A percentile compares a stretch with the other conserved stretches of the same genome.
phyloP scores from a whole-genome alignment of 2,888 invertebrate species.

The Drosophila dives region DNA sequence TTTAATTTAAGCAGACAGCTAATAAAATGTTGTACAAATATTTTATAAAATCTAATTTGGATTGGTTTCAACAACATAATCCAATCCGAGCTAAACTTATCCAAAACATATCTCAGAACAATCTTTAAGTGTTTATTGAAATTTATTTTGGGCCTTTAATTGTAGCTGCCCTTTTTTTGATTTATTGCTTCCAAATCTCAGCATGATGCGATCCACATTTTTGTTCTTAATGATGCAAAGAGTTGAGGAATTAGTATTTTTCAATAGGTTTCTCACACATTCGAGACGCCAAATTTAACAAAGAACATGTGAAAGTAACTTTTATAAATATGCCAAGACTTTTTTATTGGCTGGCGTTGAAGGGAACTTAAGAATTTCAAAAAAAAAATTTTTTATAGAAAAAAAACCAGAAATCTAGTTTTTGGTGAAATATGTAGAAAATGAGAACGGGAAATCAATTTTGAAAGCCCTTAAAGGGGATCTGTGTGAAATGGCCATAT shows the following conservation, averaged over 20 bases:
- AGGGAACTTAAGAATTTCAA: not conserved
- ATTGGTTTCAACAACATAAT: not conserved
- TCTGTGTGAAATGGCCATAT: not conserved
- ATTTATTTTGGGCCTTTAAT: not conserved
- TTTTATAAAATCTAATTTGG: not conserved
- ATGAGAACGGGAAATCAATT: not conserved
- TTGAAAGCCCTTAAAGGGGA: not conserved
- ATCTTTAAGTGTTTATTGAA: not conserved
- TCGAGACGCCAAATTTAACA: not conserved
- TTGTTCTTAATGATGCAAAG: slow-evolving; percentile 1
- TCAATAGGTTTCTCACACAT: not conserved
- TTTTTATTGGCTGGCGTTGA: not conserved
- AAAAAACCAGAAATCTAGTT: not conserved
- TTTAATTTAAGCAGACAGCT: not conserved
- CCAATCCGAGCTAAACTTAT: not conserved
- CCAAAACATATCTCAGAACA: not conserved
- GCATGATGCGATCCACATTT: not conserved
- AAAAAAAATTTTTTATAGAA: too few relatives aligned
- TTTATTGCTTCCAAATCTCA: slow-evolving; percentile 1
- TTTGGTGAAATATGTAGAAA: not conserved
- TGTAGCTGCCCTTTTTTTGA: not conserved
- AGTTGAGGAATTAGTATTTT: not conserved
- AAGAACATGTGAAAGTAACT: not conserved
- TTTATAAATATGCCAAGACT: not conserved
- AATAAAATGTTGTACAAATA: not conserved